Evolutionary conservation across 2,888 invertebrate genomes (phyloP), one percentile per base, ranked within the genome.

Genomic region (Protula sp.): DNA sequence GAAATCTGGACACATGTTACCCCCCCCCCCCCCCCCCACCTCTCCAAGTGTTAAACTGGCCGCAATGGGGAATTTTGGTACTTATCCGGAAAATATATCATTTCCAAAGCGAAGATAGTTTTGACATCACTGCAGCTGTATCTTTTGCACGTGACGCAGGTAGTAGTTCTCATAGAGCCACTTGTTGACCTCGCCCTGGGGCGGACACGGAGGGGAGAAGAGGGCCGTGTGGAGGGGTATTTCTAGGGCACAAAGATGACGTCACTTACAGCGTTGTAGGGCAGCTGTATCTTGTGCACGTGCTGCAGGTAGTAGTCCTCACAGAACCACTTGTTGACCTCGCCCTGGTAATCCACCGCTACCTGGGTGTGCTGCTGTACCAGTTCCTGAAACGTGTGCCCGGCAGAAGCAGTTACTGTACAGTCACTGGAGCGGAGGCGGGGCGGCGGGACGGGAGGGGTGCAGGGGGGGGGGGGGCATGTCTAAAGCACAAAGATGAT

Each of bases 41-140:
- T n/a, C n/a, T n/a, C n/a, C n/a, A n/a, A n/a, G n/a, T n/a, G n/a
- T n/a, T n/a, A n/a, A n/a, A n/a, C n/a, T n/a, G n/a, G n/a, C n/a
- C n/a, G n/a, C n/a, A n/a, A n/a, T n/a, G n/a, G n/a, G n/a, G n/a
- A n/a, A n/a, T n/a, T n/a, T n/a, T n/a, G n/a, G n/a, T n/a, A n/a
- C n/a, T n/a, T n/a, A n/a, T n/a, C n/a, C n/a, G n/a, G n/a, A n/a
- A n/a, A n/a, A n/a, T n/a, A n/a, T n/a, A n/a, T n/a, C n/a, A n/a
- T n/a, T n/a, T n/a, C n/a, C n/a, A n/a, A n/a, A n/a, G n/a, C n/a
- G n/a, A n/a, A n/a, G n/a, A n/a, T n/a, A n/a, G n/a, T n/a, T n/a
- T n/a, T n/a, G n/a, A n/a, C n/a, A n/a, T n/a, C n/a, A 93, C 0
- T 94, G 94, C 64, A 95, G 81, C 75, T 95, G 94, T 62, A 94